These are phyloP conservation scores for Mola mola DNA, from an alignment of 2,113 vertebrate species.

Conservation along the genomic window DNA sequence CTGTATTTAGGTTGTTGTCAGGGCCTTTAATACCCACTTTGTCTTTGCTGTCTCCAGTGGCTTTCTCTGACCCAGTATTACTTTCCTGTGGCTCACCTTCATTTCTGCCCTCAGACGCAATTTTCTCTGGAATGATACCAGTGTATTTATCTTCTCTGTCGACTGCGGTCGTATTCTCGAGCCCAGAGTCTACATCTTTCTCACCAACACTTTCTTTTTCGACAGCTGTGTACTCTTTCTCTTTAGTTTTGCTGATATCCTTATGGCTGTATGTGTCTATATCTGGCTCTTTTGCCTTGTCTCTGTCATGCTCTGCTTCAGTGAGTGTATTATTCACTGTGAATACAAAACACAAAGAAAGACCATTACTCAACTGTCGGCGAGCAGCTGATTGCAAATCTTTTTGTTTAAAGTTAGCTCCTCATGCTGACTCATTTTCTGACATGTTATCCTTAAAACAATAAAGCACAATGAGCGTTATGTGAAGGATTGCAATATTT, in stretches of 20 bases:
- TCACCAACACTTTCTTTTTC: slow-evolving; percentile 33
- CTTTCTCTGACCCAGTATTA: slow-evolving; percentile 44
- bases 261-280: slow-evolving; percentile 48
- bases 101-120: slow-evolving; percentile 31
- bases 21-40: slow-evolving; percentile 38
- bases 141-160: slow-evolving; percentile 55
- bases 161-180: slow-evolving; percentile 50
- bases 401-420: slow-evolving; percentile 5
- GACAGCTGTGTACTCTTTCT: slow-evolving; percentile 43
- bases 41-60: slow-evolving; percentile 41
- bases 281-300: slow-evolving; percentile 42
- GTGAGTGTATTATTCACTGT: slow-evolving; percentile 77
- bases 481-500: not conserved
- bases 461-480: not conserved
- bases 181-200: slow-evolving; percentile 40
- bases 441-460: slow-evolving; percentile 1
- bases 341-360: slow-evolving; percentile 17
- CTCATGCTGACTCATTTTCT: slow-evolving; percentile 6
- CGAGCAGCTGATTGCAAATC: slow-evolving; percentile 6
- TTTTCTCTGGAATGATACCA: slow-evolving; percentile 47
- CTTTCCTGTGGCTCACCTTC: slow-evolving; percentile 44
- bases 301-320: slow-evolving; percentile 66
- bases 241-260: slow-evolving; percentile 47
- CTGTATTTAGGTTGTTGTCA: slow-evolving; percentile 56
- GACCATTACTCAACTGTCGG: slow-evolving; percentile 2